Base-by-base conservation (phyloP, 92 coral and sea anemone species). In the Zoanthus solanderi region DNA sequence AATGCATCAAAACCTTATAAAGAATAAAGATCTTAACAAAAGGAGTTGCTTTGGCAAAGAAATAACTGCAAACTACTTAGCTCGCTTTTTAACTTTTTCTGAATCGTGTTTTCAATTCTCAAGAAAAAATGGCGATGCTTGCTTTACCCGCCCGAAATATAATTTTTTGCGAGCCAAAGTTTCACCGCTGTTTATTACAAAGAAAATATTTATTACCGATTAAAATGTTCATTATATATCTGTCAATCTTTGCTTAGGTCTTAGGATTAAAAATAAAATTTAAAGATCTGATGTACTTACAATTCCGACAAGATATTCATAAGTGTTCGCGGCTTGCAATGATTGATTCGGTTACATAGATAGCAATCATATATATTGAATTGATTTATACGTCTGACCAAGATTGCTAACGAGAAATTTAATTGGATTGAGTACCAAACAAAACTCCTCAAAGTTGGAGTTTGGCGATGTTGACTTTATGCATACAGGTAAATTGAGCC, bases 211-310 rank as follows among this genome's bases (percentile, higher is more conserved):
- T 44, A 81, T 68, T 66, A 37, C n/a, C 15, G 28, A 11, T 66
- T 42, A 42, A 81, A 81, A 66, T 68, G 28, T 12, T 10, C 85
- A 71, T 46, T 50, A 50, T 50, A 37, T 80, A 80, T 80, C 54
- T 79, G 23, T 11, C 60, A 45, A 66, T 68, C 53, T 15, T 0
- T 54, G 6, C 6, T 50, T 50, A 50, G 7, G 61, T 7, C 6
- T 50, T 50, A 50, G 7, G 61, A 66, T 66, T 81, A 79, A 45
- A 28, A 6, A 65, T 18, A 80, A 65, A 45, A 53, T 60, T 2
- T 11, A 7, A 81, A 63, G 42, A 66, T 13, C 9, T 14, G 42
- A 23, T 44, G 3, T 37, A 81, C 75, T 44, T 67, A 63, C 61
- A 15, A 45, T 63, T 30, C 82, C 82, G 47, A 81, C 71, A 17